A percentile compares a stretch with the other conserved stretches of the same genome.
phyloP scores from a whole-genome alignment of 2,113 vertebrate species.

The Corydoras maculifer region DNA sequence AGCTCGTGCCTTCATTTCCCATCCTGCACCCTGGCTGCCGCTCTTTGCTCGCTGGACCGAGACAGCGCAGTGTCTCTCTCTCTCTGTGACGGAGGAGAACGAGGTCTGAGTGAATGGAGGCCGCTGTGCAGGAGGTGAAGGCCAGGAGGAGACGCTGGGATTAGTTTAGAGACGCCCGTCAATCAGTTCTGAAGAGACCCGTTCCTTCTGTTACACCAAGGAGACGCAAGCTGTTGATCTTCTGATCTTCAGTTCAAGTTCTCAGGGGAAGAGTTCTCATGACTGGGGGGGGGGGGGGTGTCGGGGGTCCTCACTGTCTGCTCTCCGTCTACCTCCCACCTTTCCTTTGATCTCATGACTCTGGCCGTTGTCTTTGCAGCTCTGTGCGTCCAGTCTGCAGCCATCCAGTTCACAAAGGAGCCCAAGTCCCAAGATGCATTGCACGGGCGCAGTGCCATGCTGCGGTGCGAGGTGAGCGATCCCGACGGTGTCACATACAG shows the following conservation, averaged over 20 bases:
- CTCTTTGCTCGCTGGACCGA: slow-evolving; percentile 8
- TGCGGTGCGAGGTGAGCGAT: slow-evolving; percentile 74
- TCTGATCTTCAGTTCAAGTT: neutral
- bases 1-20: slow-evolving; percentile 32
- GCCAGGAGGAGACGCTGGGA: slow-evolving; percentile 9
- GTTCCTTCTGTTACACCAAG: neutral
- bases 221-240: neutral
- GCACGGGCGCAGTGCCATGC: slow-evolving; percentile 77
- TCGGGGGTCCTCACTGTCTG: neutral
- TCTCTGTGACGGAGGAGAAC: slow-evolving; percentile 27
- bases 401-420: slow-evolving; percentile 74
- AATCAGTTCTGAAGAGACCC: neutral
- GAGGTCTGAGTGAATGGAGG: slow-evolving; percentile 4
- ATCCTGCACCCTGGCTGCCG: slow-evolving; percentile 24
- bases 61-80: slow-evolving; percentile 34
- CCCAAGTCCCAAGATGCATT: slow-evolving; percentile 80
- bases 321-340: slow-evolving; percentile 29
- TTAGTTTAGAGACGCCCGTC: slow-evolving; percentile 20
- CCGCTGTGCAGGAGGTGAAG: neutral
- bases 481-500: slow-evolving; percentile 47
- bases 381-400: slow-evolving; percentile 46
- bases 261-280: too few relatives aligned
- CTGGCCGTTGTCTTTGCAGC: slow-evolving; percentile 27
- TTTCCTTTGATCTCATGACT: neutral
- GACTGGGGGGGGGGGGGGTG: neutral